A percentile compares a stretch with the other conserved stretches of the same genome.
Conservation (phyloP, 2,888 invertebrate genomes). For the Aromia moschata region DNA sequence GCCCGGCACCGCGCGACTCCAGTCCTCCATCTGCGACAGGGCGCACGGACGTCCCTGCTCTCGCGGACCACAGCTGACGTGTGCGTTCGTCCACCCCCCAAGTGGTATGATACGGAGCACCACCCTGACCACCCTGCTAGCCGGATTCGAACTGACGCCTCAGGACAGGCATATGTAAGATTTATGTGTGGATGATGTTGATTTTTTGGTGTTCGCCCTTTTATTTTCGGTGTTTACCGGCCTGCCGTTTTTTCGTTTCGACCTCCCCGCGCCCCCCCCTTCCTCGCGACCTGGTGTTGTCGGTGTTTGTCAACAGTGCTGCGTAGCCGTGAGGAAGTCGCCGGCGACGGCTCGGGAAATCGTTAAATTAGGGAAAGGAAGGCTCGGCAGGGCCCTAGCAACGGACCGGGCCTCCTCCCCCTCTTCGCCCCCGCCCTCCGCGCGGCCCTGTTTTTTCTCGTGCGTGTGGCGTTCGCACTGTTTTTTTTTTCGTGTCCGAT, state of each 20-base stretch:
- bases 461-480: too few species aligned
- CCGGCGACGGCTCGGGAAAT: too few species aligned
- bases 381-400: constrained; percentile 2
- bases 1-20: constrained; percentile 30
- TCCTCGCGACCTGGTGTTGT: constrained; percentile 11
- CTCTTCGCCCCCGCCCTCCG: too few species aligned
- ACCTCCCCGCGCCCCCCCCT: constrained; percentile 1
- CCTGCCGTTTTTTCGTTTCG: too few species aligned
- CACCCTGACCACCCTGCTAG: constrained; percentile 23
- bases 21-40: constrained; percentile 43
- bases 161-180: constrained; percentile 42
- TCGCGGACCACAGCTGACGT: constrained; percentile 15
- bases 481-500: too few species aligned
- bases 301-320: constrained; percentile 18
- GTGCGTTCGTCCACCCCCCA: constrained; percentile 2
- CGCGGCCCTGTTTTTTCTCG: too few species aligned
- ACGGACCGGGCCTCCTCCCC: too few species aligned
- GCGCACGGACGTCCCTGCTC: constrained; percentile 37
- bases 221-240: too few species aligned
- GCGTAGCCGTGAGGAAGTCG: too few species aligned
- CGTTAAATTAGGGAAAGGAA: too few species aligned
- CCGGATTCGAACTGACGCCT: constrained; percentile 28
- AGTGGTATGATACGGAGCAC: constrained; percentile 25
- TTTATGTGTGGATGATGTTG: constrained; percentile 38
- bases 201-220: constrained; percentile 31